phyloP scores from a whole-genome alignment of 2,797 vertebrate species.

The Kryptolebias ocellatus region DNA sequence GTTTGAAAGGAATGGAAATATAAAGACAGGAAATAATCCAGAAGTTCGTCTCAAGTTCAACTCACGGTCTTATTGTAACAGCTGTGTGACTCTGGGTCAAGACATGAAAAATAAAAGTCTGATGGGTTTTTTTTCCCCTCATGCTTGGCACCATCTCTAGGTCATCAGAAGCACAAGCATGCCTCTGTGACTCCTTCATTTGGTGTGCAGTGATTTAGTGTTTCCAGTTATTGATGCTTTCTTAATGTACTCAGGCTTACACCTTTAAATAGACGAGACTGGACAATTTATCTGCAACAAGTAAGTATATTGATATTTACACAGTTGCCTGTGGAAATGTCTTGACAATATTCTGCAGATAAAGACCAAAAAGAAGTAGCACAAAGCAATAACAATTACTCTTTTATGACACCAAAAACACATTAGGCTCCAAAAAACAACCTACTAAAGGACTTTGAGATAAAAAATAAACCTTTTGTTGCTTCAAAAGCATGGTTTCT shows the following conservation, averaged over 20 bases:
- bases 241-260: slow-evolving; percentile 7
- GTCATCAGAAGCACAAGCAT: not conserved
- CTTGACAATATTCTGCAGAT: slow-evolving; percentile 4
- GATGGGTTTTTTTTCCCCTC: slow-evolving; percentile 3
- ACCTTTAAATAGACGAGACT: slow-evolving; percentile 14
- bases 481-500: slow-evolving; percentile 38
- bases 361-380: not conserved
- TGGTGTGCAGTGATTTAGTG: not conserved
- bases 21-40: slow-evolving; percentile 14
- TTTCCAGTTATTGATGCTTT: slow-evolving; percentile 25
- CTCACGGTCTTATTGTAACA: slow-evolving; percentile 16
- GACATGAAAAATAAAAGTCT: slow-evolving; percentile 14
- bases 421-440: slow-evolving; percentile 38
- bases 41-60: slow-evolving; percentile 19
- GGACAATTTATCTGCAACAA: slow-evolving; percentile 14
- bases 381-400: slow-evolving; percentile 16
- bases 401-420: slow-evolving; percentile 47
- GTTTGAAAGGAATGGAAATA: slow-evolving; percentile 33
- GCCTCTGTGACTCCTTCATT: slow-evolving; percentile 13
- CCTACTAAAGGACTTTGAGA: slow-evolving; percentile 39
- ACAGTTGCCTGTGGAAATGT: not conserved
- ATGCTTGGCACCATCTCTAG: not conserved
- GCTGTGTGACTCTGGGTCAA: slow-evolving; percentile 1
- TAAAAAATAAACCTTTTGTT: slow-evolving; percentile 44
- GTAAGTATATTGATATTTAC: slow-evolving; percentile 21